Conservation (phyloP, 2,797 vertebrate genomes). For the Melanotaenia nigrans region DNA sequence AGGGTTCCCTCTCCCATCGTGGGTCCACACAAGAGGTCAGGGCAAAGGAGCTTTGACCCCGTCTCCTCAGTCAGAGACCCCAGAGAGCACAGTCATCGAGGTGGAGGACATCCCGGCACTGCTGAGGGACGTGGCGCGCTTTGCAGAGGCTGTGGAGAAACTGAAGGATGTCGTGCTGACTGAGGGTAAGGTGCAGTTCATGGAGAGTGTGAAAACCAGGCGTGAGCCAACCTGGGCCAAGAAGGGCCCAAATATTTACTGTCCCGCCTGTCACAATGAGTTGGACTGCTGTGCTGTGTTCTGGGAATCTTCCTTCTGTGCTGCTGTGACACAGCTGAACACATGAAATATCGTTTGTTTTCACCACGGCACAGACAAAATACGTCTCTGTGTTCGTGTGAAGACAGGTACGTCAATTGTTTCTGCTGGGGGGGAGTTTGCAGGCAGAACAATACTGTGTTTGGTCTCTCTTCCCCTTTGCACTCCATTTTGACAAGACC, state of each 20-base stretch:
- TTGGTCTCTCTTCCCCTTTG: slow-evolving; percentile 30
- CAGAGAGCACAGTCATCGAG: slow-evolving; percentile 83
- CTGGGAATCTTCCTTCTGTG: slow-evolving; percentile 1
- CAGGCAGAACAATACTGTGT: slow-evolving; percentile 37
- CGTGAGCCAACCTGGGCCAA: background rate
- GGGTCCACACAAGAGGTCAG: slow-evolving; percentile 84
- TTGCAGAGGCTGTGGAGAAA: slow-evolving; percentile 93
- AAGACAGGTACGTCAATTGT: background rate
- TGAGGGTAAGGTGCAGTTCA: slow-evolving; percentile 83
- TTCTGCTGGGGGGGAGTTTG: slow-evolving; percentile 4
- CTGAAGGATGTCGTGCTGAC: slow-evolving; percentile 91
- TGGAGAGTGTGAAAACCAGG: background rate
- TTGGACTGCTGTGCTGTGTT: background rate
- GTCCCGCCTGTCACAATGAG: background rate
- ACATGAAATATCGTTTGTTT: slow-evolving; percentile 14
- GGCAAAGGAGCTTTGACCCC: slow-evolving; percentile 80
- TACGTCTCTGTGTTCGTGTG: background rate
- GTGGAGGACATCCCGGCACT: slow-evolving; percentile 92
- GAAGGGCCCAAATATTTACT: slow-evolving; percentile 4
- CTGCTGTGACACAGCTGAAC: background rate
- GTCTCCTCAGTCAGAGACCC: slow-evolving; percentile 75
- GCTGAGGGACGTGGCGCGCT: slow-evolving; percentile 88
- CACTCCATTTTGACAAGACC: slow-evolving; percentile 9
- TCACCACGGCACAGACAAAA: background rate
- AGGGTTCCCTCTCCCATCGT: slow-evolving; percentile 89